These are phyloP conservation scores for Allacma fusca DNA, from an alignment of 2,888 invertebrate species.

Conservation along the genomic window DNA sequence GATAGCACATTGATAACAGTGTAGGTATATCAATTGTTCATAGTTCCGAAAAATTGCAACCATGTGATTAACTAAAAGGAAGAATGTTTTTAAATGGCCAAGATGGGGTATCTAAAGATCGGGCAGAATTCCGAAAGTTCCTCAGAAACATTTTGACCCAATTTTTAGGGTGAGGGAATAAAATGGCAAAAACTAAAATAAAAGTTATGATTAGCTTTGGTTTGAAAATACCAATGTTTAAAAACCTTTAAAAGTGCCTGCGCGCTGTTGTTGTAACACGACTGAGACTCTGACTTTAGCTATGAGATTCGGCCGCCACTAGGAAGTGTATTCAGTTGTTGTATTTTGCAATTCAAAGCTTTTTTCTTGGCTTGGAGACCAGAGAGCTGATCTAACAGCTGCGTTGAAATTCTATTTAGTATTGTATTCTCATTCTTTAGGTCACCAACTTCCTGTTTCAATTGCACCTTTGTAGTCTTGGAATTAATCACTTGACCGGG, in stretches of 20 bases:
- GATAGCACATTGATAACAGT: no score
- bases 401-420: conserved; percentile 58
- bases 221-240: conserved; percentile 10
- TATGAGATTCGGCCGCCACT: conserved; percentile 43
- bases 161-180: neutral
- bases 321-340: conserved; percentile 50
- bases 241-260: conserved; percentile 19
- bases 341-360: conserved; percentile 58
- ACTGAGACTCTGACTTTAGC: conserved; percentile 19
- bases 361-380: conserved; percentile 58
- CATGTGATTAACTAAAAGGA: neutral
- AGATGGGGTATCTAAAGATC: neutral
- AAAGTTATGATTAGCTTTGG: neutral
- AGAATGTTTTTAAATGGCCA: neutral
- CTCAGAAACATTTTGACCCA: neutral
- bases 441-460: conserved; percentile 57
- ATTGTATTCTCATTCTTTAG: conserved; percentile 59
- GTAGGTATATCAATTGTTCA: neutral
- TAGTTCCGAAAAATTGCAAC: neutral
- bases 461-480: conserved; percentile 46
- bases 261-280: conserved; percentile 3
- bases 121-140: neutral
- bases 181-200: conserved; percentile 1
- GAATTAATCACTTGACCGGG: conserved; percentile 26
- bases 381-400: conserved; percentile 60